Evolutionary conservation across 2,888 invertebrate species (phyloP).

Genomic region (Flabesymbios commensalis): DNA sequence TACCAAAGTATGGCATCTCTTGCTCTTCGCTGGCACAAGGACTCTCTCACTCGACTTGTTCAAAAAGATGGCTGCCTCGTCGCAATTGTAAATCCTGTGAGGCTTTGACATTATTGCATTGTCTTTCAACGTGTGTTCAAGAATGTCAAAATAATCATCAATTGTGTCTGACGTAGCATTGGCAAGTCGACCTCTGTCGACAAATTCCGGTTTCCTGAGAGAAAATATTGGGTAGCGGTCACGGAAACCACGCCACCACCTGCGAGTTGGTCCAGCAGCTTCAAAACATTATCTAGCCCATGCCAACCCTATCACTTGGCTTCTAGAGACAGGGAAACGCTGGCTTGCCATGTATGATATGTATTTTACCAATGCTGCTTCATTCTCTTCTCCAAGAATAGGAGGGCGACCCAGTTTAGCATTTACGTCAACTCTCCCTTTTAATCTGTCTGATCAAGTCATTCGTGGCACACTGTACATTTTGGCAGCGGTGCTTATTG

Average conservation of each 20-base stretch:
- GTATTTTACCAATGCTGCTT: background rate
- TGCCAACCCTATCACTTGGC: background rate
- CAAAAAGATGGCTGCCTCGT: constrained; percentile 11
- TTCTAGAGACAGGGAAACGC: background rate
- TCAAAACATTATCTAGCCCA: background rate
- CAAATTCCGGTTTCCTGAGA: background rate
- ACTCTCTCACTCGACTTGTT: constrained; percentile 7
- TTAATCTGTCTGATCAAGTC: background rate
- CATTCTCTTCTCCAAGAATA: background rate
- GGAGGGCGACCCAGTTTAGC: background rate
- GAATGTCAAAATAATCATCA: constrained; percentile 1
- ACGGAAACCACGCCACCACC: constrained; percentile 5
- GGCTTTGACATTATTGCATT: background rate
- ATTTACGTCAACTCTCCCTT: background rate
- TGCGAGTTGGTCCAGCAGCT: background rate
- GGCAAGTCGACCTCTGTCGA: background rate
- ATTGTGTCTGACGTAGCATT: background rate
- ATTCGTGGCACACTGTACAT: background rate
- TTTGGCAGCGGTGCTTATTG: background rate
- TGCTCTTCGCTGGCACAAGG: constrained; percentile 1
- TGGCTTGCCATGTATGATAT: background rate
- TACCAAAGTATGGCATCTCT: background rate
- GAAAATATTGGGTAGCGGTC: background rate
- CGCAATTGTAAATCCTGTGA: constrained; percentile 8
- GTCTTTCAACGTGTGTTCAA: background rate